Evolutionary conservation across 2,888 invertebrate genomes (phyloP), one percentile per base, ranked within the genome.

Genomic region (Lissocephala sabroskyi): DNA sequence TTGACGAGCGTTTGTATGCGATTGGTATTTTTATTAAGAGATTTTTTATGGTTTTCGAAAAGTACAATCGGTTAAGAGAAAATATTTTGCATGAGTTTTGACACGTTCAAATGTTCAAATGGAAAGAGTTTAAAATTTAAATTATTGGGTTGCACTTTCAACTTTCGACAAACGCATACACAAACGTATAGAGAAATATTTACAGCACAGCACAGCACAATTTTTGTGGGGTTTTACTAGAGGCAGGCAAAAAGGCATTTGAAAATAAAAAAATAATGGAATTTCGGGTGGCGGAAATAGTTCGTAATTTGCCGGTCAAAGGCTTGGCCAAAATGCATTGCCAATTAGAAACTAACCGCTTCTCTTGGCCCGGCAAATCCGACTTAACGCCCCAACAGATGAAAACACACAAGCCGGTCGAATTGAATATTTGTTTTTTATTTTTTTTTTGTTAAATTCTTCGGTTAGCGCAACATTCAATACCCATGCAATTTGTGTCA

Each of bases 61-160:
- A 68, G 62, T 65, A 65, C 76, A 79, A 79, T 79, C 70, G 77
- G 67, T 79, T 71, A 68, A 71, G 62, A 61, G 52, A 56, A 79
- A 77, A 75, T 77, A 74, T 78, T n/a, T 76, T 71, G 68, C 57
- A 79, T 77, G 78, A 76, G 64, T 75, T 80, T 68, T 62, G 59
- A 59, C 59, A 70, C 70, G 65, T 65, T 67, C 55, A 70, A 62
- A 67, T 75, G 65, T 68, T 41, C 41, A 47, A 39, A 37, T 40
- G 37, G 30, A 45, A 50, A 44, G n/a, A 57, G 52, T 49, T 53
- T 47, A 30, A 56, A 52, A 51, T 52, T 52, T 61, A 45, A 41
- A 49, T 49, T 37, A 55, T 48, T 33, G 33, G 41, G 17, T 35
- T 53, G 63, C 62, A 65, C 59, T 50, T 55, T 59, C n/a, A n/a